Conservation (phyloP, 2,113 vertebrate species). For the Limnothrissa miodon region DNA sequence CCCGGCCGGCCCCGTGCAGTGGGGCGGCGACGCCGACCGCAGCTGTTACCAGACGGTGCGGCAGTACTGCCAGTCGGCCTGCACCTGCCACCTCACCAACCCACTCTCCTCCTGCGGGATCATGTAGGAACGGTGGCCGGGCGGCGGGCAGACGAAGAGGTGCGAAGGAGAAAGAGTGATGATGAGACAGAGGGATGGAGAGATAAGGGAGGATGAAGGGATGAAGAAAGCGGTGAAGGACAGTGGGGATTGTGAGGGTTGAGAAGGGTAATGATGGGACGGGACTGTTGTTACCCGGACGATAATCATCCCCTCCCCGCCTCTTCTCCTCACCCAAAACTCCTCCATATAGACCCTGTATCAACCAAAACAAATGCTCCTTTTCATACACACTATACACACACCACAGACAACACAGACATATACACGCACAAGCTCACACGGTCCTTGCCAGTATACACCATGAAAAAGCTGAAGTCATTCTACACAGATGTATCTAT, state of each 20-base stretch:
- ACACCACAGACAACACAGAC: not conserved
- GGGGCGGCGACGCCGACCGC: constrained; percentile 93
- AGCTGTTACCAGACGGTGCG: constrained; percentile 99
- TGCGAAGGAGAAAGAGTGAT: constrained; percentile 22
- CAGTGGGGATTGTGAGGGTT: not conserved
- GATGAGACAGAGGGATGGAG: not conserved
- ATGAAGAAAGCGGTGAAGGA: not conserved
- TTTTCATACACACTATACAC: not conserved
- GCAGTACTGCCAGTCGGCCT: constrained; percentile 97
- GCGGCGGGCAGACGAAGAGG: not conserved
- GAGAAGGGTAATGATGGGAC: not conserved
- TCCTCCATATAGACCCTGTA: constrained; percentile 31
- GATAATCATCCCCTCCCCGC: not conserved
- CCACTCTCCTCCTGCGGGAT: constrained; percentile 94
- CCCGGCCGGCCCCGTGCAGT: constrained; percentile 83
- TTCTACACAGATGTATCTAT: constrained; percentile 71
- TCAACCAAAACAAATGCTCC: constrained; percentile 12
- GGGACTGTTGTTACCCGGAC: not conserved
- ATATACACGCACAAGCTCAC: not conserved
- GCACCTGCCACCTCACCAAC: constrained; percentile 94
- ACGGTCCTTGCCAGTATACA: constrained; percentile 36
- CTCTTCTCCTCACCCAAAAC: not conserved
- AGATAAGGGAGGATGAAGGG: not conserved
- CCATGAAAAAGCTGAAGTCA: constrained; percentile 48
- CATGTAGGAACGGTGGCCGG: constrained; percentile 77